Evolutionary conservation across 2,888 invertebrate genomes (phyloP), one percentile per base, ranked within the genome.

Genomic region (Cheilosia vernalis): DNA sequence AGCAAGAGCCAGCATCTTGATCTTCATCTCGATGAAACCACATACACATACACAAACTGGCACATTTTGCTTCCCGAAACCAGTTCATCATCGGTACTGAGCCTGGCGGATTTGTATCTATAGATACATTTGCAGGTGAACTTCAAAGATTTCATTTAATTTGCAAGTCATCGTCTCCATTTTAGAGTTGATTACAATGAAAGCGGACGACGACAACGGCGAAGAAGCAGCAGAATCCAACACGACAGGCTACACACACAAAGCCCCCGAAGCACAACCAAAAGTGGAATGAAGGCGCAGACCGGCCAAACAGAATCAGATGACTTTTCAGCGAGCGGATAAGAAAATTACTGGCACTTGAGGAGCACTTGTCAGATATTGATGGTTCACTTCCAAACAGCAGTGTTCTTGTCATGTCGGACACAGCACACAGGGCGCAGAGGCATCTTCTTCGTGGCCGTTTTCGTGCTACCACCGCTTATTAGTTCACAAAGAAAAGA

Each of bases 281-380:
- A 19, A 61, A 61, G 78, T 80, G 63, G 72, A 33, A 64, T 47
- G 37, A 9, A n/a, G 6, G 15, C 1, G 37, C 30, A 60, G 17
- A 60, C 3, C 13, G 24, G 33, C 5, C 40, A 42, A 73, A 47
- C 15, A 55, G 73, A 66, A 70, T 49, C 69, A 85, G 81, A 81
- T 85, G 76, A 80, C 76, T 81, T 81, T 81, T 85, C 76, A 76
- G 74, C 76, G 51, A 81, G 66, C 76, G 85, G 81, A 85, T 85
- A 85, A 81, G 85, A 85, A 85, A 85, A 85, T 85, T 85, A 85
- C 81, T 85, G 81, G 85, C 81, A 85, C 85, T 85, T 85, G 85
- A 85, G 63, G 51, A 85, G 81, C 81, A 85, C 81, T 85, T 85
- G 85, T 77, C 81, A 76, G 76, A 81, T 85, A 81, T 85, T 81